These are phyloP conservation scores for Hypselothyrea guttata DNA, from an alignment of 2,888 invertebrate genomes.

Conservation along the genomic window DNA sequence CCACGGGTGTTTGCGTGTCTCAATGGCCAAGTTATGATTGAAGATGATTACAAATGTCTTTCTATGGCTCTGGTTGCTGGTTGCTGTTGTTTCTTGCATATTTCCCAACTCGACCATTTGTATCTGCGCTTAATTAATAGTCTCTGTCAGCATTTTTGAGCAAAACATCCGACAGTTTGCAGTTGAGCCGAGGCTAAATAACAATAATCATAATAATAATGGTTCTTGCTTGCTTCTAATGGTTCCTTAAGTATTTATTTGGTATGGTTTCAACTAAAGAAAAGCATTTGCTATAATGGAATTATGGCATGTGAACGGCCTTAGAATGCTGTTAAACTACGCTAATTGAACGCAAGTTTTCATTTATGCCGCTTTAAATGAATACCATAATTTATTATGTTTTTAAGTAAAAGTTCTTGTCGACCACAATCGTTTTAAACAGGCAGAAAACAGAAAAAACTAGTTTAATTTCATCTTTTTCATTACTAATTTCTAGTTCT, in stretches of 20 bases:
- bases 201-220: slow-evolving; percentile 11
- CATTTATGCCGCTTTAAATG: slow-evolving; percentile 5
- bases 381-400: too few relatives aligned
- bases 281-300: slow-evolving; percentile 23
- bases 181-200: slow-evolving; percentile 53
- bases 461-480: too few relatives aligned
- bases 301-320: slow-evolving; percentile 19
- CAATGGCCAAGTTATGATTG: slow-evolving; percentile 69
- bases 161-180: slow-evolving; percentile 53
- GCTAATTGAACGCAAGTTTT: slow-evolving; percentile 51
- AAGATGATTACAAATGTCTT: slow-evolving; percentile 75
- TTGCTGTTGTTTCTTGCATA: slow-evolving; percentile 33
- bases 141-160: slow-evolving; percentile 71
- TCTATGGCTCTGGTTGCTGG: slow-evolving; percentile 61
- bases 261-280: slow-evolving; percentile 28
- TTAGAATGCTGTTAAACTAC: slow-evolving; percentile 8
- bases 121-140: slow-evolving; percentile 71
- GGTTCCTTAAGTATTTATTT: slow-evolving; percentile 49
- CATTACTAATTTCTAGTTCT: too few relatives aligned
- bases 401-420: too few relatives aligned
- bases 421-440: too few relatives aligned
- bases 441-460: too few relatives aligned
- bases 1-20: slow-evolving; percentile 49
- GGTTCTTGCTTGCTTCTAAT: slow-evolving; percentile 49
- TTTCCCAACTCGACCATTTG: slow-evolving; percentile 48